A percentile compares a stretch with the other conserved stretches of the same genome.
These are phyloP conservation scores for Drosophila helvetica DNA, from an alignment of 2,888 invertebrate species.

Conservation along the genomic window DNA sequence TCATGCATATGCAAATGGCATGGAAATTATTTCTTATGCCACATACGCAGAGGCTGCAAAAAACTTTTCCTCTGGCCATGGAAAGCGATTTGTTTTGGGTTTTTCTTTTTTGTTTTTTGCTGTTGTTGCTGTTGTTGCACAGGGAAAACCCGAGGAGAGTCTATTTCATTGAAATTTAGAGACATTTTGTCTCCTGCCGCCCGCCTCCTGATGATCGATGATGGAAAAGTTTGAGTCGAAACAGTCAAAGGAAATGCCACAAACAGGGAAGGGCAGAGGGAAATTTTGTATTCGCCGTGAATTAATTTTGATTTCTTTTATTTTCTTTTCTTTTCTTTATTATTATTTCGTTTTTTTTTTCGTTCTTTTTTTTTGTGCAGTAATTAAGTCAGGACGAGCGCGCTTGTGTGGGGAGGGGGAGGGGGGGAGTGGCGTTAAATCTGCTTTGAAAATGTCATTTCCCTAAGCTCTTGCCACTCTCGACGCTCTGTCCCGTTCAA, in stretches of 20 bases:
- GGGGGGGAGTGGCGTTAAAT: conserved; percentile 20
- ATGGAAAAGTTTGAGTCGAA: conserved; percentile 35
- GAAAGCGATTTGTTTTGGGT: conserved; percentile 42
- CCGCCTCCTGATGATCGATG: conserved; percentile 4
- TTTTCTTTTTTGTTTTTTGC: too few species aligned
- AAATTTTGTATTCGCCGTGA: conserved; percentile 42
- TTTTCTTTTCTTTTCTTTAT: too few species aligned
- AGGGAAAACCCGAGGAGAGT: conserved; percentile 11
- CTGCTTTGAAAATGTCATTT: conserved; percentile 51
- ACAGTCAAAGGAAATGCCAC: conserved; percentile 54
- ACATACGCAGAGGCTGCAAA: conserved; percentile 54
- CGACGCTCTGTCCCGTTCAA: conserved; percentile 26
- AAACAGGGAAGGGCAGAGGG: conserved; percentile 14
- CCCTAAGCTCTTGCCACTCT: conserved; percentile 49
- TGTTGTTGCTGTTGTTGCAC: conserved; percentile 34
- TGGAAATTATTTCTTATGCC: conserved; percentile 69
- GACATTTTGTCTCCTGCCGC: neutral
- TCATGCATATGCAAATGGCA: conserved; percentile 78
- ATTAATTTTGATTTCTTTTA: conserved; percentile 21
- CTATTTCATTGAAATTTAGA: conserved; percentile 45
- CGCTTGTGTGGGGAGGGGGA: neutral
- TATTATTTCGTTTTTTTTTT: too few species aligned
- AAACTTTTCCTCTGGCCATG: conserved; percentile 53
- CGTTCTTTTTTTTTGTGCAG: conserved; percentile 15
- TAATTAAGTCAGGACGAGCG: conserved; percentile 39